Base-by-base conservation (phyloP, 1,140 invertebrate genomes). In the Lutraria rhynchaena region DNA sequence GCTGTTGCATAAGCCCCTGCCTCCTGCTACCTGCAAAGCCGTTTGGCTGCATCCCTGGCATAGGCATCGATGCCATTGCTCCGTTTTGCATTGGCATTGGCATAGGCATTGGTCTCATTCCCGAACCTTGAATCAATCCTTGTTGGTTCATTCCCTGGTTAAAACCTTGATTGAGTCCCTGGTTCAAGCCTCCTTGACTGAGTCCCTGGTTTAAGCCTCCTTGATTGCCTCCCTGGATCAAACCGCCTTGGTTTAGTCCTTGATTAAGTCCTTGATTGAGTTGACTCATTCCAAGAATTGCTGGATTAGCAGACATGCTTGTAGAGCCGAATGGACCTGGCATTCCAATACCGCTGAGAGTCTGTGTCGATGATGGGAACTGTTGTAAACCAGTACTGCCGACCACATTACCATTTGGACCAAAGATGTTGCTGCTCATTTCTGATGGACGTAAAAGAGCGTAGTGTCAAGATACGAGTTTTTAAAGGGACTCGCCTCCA, bases 381-480 rank as follows among this genome's bases (percentile, higher is more conserved):
- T 19, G 15, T 0, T 9, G 44, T 51, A 17, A 13, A n/a, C 70
- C 70, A 4, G 55, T 29, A 58, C 29, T 27, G 15, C 70, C 70
- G n/a, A 75, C 58, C 5, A 60, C 24, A 31, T 61, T 61, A 37
- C 73, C 73, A 37, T 49, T 75, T 41, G 73, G 53, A 29, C 63
- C 73, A 61, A 75, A 75, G 37, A 75, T 60, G 13, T n/a, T 55
- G 55, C 46, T 75, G 37, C 73, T 61, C n/a, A 75, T 75, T 75
- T 75, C 73, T 75, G 41, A 35, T 58, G 46, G 73, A 75, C 63
- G 61, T 65, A 65, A 67, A 67, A 67, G 41, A 67, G 44, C 44
- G 41, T 27, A 27, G 17, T 29, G n/a, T 67, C 22, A 67, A 27
- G 13, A 9, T 41, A 41, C 37, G n/a, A n/a, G n/a, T n/a, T n/a